phyloP scores from a whole-genome alignment of 1,140 invertebrate genomes.

The Dolichoris vasculosae region DNA sequence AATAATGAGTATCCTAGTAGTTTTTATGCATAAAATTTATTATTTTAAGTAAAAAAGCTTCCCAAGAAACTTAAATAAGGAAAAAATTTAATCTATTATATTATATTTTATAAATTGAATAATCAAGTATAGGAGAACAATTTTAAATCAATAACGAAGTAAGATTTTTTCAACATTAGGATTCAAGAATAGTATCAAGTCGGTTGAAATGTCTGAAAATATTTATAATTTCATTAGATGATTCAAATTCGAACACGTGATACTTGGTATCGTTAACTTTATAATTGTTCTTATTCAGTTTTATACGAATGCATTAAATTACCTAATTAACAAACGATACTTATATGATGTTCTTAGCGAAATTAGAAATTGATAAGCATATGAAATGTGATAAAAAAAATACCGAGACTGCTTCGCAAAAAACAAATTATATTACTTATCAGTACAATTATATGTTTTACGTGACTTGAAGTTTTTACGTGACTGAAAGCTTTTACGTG shows the following conservation, averaged over 20 bases:
- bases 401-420: background rate
- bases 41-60: too few relatives aligned
- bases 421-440: constrained; percentile 25
- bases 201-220: background rate
- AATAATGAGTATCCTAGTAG: too few relatives aligned
- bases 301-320: background rate
- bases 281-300: background rate
- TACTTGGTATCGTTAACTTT: background rate
- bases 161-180: too few relatives aligned
- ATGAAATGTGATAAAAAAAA: background rate
- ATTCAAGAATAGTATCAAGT: too few relatives aligned
- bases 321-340: background rate
- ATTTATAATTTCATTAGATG: background rate
- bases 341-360: background rate
- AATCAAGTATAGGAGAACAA: too few relatives aligned
- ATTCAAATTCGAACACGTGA: too few relatives aligned
- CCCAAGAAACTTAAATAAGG: too few relatives aligned
- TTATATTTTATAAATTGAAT: too few relatives aligned
- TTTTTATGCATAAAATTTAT: too few relatives aligned
- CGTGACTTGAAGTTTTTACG: constrained; percentile 19
- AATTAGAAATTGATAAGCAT: background rate
- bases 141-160: too few relatives aligned
- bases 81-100: too few relatives aligned
- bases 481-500: constrained; percentile 24
- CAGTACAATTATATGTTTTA: constrained; percentile 21